Percentiles rank a stretch among this genome's conserved stretches.
Conservation (phyloP, 1,140 invertebrate genomes). For the Drosophila tropicalis region DNA sequence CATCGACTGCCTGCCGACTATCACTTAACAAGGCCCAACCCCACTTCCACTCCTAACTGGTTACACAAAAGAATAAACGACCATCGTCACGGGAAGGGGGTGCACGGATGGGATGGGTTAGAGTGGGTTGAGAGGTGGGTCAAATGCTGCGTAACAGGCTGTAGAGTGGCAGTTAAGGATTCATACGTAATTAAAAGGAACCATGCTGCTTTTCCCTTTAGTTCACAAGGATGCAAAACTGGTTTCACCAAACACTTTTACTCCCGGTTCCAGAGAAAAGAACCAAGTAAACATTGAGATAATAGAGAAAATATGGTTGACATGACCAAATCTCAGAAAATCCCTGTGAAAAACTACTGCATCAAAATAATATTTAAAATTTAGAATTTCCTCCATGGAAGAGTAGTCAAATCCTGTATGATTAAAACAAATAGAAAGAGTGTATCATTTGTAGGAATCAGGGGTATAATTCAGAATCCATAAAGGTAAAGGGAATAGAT, state of each 20-base stretch:
- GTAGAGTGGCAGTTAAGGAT: slow-evolving; percentile 28
- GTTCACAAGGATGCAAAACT: slow-evolving; percentile 15
- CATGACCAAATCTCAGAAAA: not conserved
- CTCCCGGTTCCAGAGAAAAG: not conserved
- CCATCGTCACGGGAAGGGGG: slow-evolving; percentile 5
- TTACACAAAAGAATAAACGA: slow-evolving; percentile 18
- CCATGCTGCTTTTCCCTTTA: slow-evolving; percentile 49
- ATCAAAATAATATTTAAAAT: no score
- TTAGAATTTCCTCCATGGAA: no score
- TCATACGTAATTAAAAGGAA: slow-evolving; percentile 62
- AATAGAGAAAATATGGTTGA: not conserved
- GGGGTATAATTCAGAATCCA: no score
- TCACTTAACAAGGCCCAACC: slow-evolving; percentile 42
- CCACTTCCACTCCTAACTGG: slow-evolving; percentile 21
- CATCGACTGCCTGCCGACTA: slow-evolving; percentile 41
- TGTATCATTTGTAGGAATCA: no score
- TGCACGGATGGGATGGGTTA: not conserved
- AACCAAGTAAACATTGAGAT: not conserved
- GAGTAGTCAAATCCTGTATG: no score
- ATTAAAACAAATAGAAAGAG: no score
- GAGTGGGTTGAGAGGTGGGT: slow-evolving; percentile 14
- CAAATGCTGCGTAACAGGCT: slow-evolving; percentile 30
- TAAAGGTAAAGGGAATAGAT: no score
- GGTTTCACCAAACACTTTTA: not conserved
- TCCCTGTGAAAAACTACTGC: no score